These are phyloP conservation scores for Philhelius pedissequus DNA, from an alignment of 2,888 invertebrate species.

Conservation along the genomic window DNA sequence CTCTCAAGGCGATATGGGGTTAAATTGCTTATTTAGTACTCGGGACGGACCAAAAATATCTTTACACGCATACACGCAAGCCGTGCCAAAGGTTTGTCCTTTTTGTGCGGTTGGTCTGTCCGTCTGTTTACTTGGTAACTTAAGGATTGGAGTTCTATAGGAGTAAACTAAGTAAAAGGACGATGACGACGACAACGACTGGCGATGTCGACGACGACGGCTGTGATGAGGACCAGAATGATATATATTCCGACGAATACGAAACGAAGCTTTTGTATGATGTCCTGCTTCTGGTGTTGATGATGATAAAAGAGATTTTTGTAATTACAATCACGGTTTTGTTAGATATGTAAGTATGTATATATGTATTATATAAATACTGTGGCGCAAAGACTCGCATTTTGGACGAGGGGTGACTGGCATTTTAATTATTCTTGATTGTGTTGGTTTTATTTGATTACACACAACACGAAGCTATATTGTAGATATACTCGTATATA, in stretches of 20 bases:
- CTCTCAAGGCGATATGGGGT: conserved; percentile 28
- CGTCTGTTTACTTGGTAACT: conserved; percentile 22
- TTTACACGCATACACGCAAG: conserved; percentile 29
- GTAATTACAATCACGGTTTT: conserved; percentile 62
- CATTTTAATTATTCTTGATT: conserved; percentile 66
- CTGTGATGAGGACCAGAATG: neutral
- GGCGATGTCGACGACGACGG: neutral
- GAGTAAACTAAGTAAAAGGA: neutral
- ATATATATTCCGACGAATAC: neutral
- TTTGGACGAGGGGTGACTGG: conserved; percentile 31
- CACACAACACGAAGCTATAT: conserved; percentile 16
- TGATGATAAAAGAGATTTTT: conserved; percentile 66
- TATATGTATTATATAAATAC: neutral
- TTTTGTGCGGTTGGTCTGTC: conserved; percentile 19
- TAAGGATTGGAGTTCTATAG: conserved; percentile 7
- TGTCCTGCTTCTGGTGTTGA: conserved; percentile 56
- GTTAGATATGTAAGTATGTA: neutral
- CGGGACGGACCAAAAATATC: conserved; percentile 55
- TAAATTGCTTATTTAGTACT: conserved; percentile 63
- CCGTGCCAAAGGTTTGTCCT: neutral
- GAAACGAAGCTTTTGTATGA: conserved; percentile 28
- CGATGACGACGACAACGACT: neutral
- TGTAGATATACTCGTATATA: neutral
- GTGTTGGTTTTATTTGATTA: conserved; percentile 64
- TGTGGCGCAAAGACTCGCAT: neutral